A percentile compares a stretch with the other conserved stretches of the same genome.
Conservation (phyloP, 2,797 vertebrate species). For the Anomalospiza imberbis region DNA sequence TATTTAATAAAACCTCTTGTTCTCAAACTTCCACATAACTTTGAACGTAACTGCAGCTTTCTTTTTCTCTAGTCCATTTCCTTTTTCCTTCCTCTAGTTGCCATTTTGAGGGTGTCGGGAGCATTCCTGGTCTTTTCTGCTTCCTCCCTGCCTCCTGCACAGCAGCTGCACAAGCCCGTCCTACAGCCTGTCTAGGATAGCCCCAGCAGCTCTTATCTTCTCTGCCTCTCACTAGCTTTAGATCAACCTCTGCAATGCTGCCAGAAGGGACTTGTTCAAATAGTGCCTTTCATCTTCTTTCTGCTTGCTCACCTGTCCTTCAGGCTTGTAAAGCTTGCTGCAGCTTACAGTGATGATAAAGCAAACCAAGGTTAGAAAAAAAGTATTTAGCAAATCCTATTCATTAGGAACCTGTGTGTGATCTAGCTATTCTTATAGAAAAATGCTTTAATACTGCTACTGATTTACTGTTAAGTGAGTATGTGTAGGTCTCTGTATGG, state of each 20-base stretch:
- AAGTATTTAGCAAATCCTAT: not conserved
- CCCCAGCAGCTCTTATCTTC: not conserved
- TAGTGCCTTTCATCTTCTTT: constrained; percentile 13
- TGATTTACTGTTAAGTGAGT: not conserved
- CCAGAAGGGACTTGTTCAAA: not conserved
- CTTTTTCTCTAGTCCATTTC: not conserved
- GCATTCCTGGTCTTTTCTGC: not conserved
- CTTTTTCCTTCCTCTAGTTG: not conserved
- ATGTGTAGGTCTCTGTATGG: not conserved
- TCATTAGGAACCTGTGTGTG: not conserved
- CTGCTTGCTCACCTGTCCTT: constrained; percentile 27
- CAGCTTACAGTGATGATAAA: not conserved
- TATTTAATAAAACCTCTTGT: not conserved
- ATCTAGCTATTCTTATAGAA: not conserved
- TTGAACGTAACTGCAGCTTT: not conserved
- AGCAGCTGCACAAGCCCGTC: not conserved
- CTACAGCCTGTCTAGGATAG: not conserved
- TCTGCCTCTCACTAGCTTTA: not conserved
- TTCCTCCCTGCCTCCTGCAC: not conserved
- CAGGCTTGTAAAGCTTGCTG: not conserved
- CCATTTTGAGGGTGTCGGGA: not conserved
- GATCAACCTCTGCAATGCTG: not conserved
- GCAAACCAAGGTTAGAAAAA: not conserved
- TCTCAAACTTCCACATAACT: not conserved
- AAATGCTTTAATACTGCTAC: not conserved